A percentile compares a stretch with the other conserved stretches of the same genome.
Conservation (phyloP, 2,113 vertebrate species). For the Haliaeetus leucogaster region DNA sequence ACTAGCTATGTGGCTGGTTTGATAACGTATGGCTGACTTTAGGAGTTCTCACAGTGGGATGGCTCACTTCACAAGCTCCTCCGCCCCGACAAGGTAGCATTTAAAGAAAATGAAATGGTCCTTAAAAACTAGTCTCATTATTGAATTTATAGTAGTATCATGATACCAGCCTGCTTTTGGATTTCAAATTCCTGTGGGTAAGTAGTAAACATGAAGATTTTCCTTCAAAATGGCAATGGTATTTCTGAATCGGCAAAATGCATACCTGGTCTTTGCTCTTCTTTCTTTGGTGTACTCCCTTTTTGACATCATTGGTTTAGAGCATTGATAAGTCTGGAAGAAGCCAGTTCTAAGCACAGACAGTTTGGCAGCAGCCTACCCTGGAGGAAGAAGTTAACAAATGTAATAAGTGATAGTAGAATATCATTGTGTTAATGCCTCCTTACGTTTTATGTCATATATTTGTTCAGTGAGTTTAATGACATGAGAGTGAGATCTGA, state of each 20-base stretch:
- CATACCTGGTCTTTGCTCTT: background rate
- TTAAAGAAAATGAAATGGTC: background rate
- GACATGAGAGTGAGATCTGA: background rate
- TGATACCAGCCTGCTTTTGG: background rate
- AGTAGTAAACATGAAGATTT: background rate
- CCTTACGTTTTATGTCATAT: background rate
- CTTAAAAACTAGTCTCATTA: background rate
- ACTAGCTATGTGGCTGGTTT: no score
- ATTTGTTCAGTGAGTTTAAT: background rate
- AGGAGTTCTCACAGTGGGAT: background rate
- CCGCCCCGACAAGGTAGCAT: background rate
- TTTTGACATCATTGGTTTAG: background rate
- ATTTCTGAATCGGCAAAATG: background rate
- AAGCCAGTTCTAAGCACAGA: background rate
- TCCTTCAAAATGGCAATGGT: background rate
- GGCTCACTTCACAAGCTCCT: background rate
- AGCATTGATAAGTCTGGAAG: background rate
- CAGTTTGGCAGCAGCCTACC: background rate
- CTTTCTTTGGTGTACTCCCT: background rate
- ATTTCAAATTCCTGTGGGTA: background rate
- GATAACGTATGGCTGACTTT: background rate
- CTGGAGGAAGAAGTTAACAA: background rate
- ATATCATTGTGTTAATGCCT: background rate
- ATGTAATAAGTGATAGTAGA: background rate
- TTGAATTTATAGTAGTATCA: background rate